phyloP scores from a whole-genome alignment of 2,888 invertebrate genomes.

The Ypsolopha sequella region DNA sequence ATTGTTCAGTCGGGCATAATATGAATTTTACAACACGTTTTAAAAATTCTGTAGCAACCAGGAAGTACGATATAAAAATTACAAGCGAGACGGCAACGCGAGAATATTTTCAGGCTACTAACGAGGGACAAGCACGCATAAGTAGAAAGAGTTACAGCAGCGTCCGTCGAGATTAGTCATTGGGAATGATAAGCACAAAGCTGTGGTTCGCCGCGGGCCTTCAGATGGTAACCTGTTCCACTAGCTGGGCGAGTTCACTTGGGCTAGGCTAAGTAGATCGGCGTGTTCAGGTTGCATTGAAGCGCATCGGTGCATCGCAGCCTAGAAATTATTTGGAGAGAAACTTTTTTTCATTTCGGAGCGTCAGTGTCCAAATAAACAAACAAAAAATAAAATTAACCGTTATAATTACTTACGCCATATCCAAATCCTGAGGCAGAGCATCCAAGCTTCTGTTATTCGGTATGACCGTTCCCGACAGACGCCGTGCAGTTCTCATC shows the following conservation, averaged over 20 bases:
- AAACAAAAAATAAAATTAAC: background rate
- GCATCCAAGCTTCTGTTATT: slow-evolving; percentile 18
- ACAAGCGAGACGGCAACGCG: background rate
- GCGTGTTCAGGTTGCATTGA: slow-evolving; percentile 22
- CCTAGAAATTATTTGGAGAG: slow-evolving; percentile 7
- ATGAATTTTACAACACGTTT: background rate
- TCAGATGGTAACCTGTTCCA: slow-evolving; percentile 44
- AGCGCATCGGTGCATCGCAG: slow-evolving; percentile 21
- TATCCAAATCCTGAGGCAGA: slow-evolving; percentile 38
- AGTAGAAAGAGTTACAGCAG: slow-evolving; percentile 20
- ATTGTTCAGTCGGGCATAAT: too few species aligned
- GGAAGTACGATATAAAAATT: background rate
- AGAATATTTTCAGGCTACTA: background rate
- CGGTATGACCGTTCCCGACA: slow-evolving; percentile 45
- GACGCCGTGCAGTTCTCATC: slow-evolving; percentile 56
- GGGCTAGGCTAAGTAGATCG: slow-evolving; percentile 31
- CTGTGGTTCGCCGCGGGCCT: slow-evolving; percentile 26
- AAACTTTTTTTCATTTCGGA: too few species aligned
- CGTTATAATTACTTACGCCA: slow-evolving; percentile 49
- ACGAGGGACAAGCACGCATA: slow-evolving; percentile 11
- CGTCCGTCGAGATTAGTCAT: slow-evolving; percentile 25
- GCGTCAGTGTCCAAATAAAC: background rate
- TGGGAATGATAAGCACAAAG: slow-evolving; percentile 37
- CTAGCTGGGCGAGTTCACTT: slow-evolving; percentile 31
- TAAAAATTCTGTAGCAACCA: background rate